Evolutionary conservation across 1,140 invertebrate species (phyloP).

Genomic region (Latrodectus geometricus): DNA sequence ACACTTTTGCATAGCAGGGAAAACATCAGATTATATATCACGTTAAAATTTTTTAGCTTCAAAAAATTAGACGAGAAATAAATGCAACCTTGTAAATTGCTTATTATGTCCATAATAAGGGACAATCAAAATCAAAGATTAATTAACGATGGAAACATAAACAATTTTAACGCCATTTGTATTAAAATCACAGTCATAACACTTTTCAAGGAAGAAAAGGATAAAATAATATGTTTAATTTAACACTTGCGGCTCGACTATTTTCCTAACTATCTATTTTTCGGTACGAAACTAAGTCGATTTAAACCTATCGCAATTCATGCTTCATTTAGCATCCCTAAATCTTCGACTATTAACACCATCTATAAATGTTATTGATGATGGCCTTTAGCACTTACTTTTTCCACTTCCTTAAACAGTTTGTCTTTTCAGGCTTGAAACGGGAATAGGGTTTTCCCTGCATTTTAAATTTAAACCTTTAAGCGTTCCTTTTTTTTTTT

Average conservation of each 20-base stretch:
- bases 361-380: neutral
- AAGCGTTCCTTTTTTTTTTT: neutral
- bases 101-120: too few relatives aligned
- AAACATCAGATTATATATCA: too few relatives aligned
- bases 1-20: too few relatives aligned
- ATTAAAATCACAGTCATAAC: too few relatives aligned
- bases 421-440: neutral
- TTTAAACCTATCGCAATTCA: neutral
- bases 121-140: too few relatives aligned
- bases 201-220: too few relatives aligned
- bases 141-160: too few relatives aligned
- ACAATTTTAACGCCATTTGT: too few relatives aligned
- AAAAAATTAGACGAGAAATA: too few relatives aligned
- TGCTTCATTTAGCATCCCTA: neutral
- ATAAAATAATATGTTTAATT: neutral
- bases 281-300: neutral
- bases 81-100: too few relatives aligned
- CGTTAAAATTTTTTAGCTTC: too few relatives aligned
- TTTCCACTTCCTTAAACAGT: neutral
- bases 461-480: constrained; percentile 3
- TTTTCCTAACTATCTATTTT: neutral
- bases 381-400: neutral
- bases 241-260: neutral
- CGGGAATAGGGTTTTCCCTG: neutral
- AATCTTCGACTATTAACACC: neutral